phyloP scores from a whole-genome alignment of 2,888 invertebrate species.

The Cosmorhoe ocellata region DNA sequence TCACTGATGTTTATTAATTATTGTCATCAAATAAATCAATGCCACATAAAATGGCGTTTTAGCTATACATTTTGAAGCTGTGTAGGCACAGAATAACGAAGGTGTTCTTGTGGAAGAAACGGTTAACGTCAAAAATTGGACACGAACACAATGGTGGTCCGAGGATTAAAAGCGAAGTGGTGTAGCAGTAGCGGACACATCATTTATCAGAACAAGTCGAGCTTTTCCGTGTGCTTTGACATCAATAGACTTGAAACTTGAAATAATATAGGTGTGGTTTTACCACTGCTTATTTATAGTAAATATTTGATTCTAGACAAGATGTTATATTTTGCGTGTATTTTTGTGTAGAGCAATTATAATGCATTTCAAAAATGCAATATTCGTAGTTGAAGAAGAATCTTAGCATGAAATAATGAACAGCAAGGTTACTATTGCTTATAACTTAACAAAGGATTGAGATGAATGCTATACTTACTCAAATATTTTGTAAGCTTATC shows the following conservation, averaged over 20 bases:
- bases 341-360: too few relatives aligned
- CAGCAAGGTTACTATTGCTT: too few relatives aligned
- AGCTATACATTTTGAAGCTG: too few relatives aligned
- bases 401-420: too few relatives aligned
- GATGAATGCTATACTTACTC: not conserved
- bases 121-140: slow-evolving; percentile 72
- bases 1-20: too few relatives aligned
- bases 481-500: not conserved
- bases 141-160: slow-evolving; percentile 70
- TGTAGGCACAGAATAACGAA: slow-evolving; percentile 48
- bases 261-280: slow-evolving; percentile 37
- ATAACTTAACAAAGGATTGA: not conserved
- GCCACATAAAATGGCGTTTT: too few relatives aligned
- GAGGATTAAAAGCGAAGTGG: slow-evolving; percentile 79
- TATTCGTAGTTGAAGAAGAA: too few relatives aligned
- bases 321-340: too few relatives aligned
- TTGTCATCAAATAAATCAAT: too few relatives aligned
- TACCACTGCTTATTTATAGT: slow-evolving; percentile 8
- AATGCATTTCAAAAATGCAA: too few relatives aligned
- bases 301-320: too few relatives aligned
- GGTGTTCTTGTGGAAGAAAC: slow-evolving; percentile 56
- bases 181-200: slow-evolving; percentile 74
- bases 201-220: slow-evolving; percentile 74
- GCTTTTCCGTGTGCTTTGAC: slow-evolving; percentile 56
- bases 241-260: slow-evolving; percentile 47